Percentiles rank a stretch among this genome's conserved stretches.
Conservation (phyloP, 2,797 vertebrate genomes). For the Ctenopoma multispine region DNA sequence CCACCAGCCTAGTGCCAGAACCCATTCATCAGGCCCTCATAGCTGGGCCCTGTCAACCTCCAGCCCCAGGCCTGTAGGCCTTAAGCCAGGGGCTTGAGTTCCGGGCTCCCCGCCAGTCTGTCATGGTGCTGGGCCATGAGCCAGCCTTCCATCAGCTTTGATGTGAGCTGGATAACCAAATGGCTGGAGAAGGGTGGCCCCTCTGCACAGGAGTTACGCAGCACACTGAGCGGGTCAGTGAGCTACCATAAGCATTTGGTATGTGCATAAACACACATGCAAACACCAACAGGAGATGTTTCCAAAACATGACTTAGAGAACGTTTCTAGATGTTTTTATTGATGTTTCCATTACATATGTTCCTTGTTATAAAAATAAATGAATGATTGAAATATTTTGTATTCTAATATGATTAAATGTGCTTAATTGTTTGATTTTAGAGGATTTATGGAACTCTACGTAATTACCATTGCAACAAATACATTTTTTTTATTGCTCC, state of each 20-base stretch:
- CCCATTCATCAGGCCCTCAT: constrained; percentile 90
- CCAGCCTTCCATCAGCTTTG: constrained; percentile 94
- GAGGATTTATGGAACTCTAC: constrained; percentile 87
- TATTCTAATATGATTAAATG: constrained; percentile 90
- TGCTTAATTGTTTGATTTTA: constrained; percentile 91
- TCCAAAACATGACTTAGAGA: constrained; percentile 34
- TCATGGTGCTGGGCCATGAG: constrained; percentile 91
- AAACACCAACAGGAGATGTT: constrained; percentile 21
- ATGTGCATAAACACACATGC: constrained; percentile 23
- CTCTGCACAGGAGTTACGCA: constrained; percentile 88
- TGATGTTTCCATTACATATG: constrained; percentile 88
- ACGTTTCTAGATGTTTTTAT: constrained; percentile 78
- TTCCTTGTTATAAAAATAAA: constrained; percentile 87
- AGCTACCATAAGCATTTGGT: constrained; percentile 83
- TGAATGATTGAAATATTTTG: constrained; percentile 88
- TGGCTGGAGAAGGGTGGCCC: constrained; percentile 91
- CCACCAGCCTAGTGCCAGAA: constrained; percentile 85
- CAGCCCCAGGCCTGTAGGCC: constrained; percentile 88
- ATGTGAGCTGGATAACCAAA: constrained; percentile 93
- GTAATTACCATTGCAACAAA: constrained; percentile 93
- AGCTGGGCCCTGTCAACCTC: constrained; percentile 86
- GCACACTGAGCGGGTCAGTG: constrained; percentile 85
- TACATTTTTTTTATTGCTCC: constrained; percentile 86
- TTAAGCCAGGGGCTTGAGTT: constrained; percentile 90
- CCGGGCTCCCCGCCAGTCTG: constrained; percentile 92